phyloP scores from a whole-genome alignment of 2,797 vertebrate genomes.

The Pseudopleuronectes americanus region DNA sequence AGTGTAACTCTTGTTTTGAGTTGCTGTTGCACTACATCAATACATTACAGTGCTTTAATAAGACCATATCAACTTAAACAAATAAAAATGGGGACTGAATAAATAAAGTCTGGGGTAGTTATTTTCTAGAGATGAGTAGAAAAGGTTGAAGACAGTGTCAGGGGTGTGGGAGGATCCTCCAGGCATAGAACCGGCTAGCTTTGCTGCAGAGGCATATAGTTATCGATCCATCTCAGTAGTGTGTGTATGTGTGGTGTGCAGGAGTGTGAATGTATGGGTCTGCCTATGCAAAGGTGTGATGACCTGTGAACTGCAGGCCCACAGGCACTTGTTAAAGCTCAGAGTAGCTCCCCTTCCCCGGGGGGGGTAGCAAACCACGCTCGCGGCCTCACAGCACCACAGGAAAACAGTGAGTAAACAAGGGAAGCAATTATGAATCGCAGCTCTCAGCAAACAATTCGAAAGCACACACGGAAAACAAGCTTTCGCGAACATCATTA shows the following conservation, averaged over 20 bases:
- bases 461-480: conserved; percentile 60
- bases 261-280: conserved; percentile 14
- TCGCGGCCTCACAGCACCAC: conserved; percentile 47
- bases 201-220: conserved; percentile 12
- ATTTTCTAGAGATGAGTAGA: conserved; percentile 2
- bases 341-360: conserved; percentile 45
- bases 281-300: conserved; percentile 55
- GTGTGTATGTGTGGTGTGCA: background rate
- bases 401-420: conserved; percentile 76
- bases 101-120: background rate
- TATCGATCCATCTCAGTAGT: conserved; percentile 54
- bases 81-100: background rate
- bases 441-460: conserved; percentile 64
- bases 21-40: background rate
- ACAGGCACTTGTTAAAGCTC: conserved; percentile 72
- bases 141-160: background rate
- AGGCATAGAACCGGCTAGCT: conserved; percentile 38
- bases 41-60: background rate
- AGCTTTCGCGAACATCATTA: conserved; percentile 67
- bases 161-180: conserved; percentile 34
- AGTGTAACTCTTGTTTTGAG: background rate
- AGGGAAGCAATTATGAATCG: conserved; percentile 73
- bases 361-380: conserved; percentile 44
- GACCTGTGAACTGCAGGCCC: conserved; percentile 70
- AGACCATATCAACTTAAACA: background rate